Percentiles rank a stretch among this genome's conserved stretches.
Conservation (phyloP, 1,140 invertebrate species). For the Drosophila neocordata region DNA sequence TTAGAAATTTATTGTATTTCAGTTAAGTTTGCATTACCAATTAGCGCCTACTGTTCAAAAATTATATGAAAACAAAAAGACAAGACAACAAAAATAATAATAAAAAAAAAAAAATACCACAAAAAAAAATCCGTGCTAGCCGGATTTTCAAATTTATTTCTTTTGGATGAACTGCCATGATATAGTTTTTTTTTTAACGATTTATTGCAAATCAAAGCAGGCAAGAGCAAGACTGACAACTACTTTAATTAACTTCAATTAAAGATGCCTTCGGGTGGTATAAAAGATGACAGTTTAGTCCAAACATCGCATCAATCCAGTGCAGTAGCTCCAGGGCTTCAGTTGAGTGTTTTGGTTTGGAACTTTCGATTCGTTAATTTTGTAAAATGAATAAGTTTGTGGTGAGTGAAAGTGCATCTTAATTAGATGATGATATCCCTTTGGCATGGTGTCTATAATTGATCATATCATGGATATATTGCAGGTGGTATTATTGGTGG, state of each 20-base stretch:
- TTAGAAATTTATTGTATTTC: constrained; percentile 50
- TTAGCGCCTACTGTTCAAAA: constrained; percentile 54
- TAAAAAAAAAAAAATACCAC: constrained; percentile 25
- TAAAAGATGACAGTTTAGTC: constrained; percentile 52
- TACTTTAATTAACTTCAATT: constrained; percentile 80
- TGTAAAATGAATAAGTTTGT: constrained; percentile 68
- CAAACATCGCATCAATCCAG: constrained; percentile 55
- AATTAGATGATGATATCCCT: no score
- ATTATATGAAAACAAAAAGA: constrained; percentile 2
- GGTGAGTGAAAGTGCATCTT: constrained; percentile 55
- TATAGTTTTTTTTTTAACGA: constrained; percentile 68
- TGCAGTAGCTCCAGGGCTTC: constrained; percentile 51
- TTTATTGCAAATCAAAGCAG: constrained; percentile 69
- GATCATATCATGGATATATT: background rate
- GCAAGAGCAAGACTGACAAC: constrained; percentile 35
- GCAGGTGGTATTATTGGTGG: constrained; percentile 53
- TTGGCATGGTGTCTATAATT: background rate
- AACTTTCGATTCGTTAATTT: background rate
- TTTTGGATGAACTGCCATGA: constrained; percentile 29
- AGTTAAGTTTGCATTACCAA: constrained; percentile 50
- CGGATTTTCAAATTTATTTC: constrained; percentile 59
- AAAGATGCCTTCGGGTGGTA: constrained; percentile 47
- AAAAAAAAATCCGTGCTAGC: constrained; percentile 45
- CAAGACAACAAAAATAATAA: no score
- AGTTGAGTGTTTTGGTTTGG: constrained; percentile 21